Percentiles rank a stretch among this genome's conserved stretches.
These are phyloP conservation scores for Tetrao urogallus DNA, from an alignment of 2,113 vertebrate genomes.

Conservation along the genomic window DNA sequence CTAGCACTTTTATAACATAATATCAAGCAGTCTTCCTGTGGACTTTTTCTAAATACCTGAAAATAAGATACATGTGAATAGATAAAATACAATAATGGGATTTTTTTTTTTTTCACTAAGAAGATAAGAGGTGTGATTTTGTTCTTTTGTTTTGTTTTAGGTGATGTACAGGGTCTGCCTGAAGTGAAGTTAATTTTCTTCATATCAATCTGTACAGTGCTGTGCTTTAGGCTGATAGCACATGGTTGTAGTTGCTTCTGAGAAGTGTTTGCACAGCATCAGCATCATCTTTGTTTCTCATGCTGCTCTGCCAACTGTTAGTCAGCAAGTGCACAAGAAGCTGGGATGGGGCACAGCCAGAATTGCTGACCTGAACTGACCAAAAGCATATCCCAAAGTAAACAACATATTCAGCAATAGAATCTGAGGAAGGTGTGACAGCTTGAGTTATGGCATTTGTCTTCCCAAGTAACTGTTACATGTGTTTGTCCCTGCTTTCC, in stretches of 20 bases:
- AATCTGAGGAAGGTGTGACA: neutral
- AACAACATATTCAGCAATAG: rapidly evolving
- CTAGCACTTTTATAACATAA: neutral
- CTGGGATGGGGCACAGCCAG: neutral
- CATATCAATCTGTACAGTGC: neutral
- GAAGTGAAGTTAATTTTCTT: neutral
- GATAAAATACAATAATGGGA: neutral
- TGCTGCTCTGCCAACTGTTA: neutral
- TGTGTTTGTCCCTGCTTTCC: neutral
- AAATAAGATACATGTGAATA: neutral
- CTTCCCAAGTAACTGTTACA: neutral
- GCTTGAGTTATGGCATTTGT: neutral
- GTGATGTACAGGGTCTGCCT: neutral
- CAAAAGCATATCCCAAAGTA: neutral
- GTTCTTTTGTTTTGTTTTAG: neutral
- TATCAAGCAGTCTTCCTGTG: neutral
- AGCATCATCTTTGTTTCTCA: neutral
- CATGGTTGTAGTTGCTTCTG: neutral
- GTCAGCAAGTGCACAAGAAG: neutral
- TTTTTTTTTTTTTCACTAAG: neutral
- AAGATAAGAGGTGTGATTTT: neutral
- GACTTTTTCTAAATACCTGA: neutral
- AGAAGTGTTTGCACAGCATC: neutral
- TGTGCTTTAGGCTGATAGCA: neutral
- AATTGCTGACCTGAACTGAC: neutral